A percentile compares a stretch with the other conserved stretches of the same genome.
These are phyloP conservation scores for Pemphigus obesinymphae DNA, from an alignment of 1,140 invertebrate genomes.

Conservation along the genomic window DNA sequence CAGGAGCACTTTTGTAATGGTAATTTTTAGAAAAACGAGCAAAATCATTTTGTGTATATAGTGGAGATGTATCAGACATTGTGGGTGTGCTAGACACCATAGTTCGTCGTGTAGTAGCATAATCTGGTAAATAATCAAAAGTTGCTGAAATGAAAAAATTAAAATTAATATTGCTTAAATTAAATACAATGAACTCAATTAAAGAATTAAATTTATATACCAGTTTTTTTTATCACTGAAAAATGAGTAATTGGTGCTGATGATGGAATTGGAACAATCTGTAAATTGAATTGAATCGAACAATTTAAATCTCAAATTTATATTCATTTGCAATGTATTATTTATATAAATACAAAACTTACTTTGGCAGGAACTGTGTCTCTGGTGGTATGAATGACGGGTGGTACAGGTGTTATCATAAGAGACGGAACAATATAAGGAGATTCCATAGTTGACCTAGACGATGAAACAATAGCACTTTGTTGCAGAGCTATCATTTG, in stretches of 20 bases:
- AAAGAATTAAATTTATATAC: background rate
- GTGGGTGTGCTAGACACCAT: too few relatives aligned
- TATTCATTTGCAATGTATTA: background rate
- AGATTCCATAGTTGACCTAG: conserved; percentile 6
- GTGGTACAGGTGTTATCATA: conserved; percentile 3
- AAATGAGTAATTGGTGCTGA: background rate
- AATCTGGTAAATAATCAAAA: background rate
- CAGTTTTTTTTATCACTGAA: conserved; percentile 21
- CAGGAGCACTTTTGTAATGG: background rate
- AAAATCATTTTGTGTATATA: conserved; percentile 29
- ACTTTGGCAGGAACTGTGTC: conserved; percentile 17
- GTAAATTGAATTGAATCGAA: background rate
- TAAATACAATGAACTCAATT: background rate
- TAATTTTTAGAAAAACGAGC: conserved; percentile 19
- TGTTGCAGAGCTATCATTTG: background rate
- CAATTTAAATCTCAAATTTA: background rate
- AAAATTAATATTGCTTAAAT: background rate
- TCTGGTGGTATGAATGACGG: background rate
- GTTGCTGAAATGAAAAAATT: background rate
- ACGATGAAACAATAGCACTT: background rate
- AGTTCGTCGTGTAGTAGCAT: background rate
- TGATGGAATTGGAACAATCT: conserved; percentile 2
- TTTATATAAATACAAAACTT: background rate
- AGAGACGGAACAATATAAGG: conserved; percentile 14
- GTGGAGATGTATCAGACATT: background rate